Base-by-base conservation (phyloP, 1,140 invertebrate species). In the Hycleus cichorii region DNA sequence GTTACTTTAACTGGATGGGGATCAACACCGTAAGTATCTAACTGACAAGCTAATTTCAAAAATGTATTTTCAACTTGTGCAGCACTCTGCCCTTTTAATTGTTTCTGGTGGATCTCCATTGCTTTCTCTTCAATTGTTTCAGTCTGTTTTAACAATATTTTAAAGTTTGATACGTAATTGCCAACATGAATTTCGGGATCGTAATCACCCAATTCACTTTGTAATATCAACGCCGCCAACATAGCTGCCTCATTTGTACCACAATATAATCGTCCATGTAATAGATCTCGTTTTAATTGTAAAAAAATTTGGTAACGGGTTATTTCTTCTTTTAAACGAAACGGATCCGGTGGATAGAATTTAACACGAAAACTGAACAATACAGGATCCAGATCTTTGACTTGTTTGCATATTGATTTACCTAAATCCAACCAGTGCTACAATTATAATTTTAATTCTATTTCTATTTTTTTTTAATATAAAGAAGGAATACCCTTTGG, bases 21-120 rank as follows among this genome's bases (percentile, higher is more conserved):
- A 78, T 98, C 95, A 27, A 98, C 89, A 9, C 95, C 96, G 72
- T 98, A 98, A 0, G 95, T 97, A 69, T 97, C 95, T 39, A 98
- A 78, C 53, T 88, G 83, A 32, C 89, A 87, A 12, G 94, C 92
- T 67, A 93, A 87, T 74, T 87, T 89, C 27, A 96, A 79, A 73
- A 96, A 96, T 58, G 85, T 82, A 27, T 81, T 83, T 76, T 95
- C 93, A 3, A 91, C 87, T 70, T 88, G 85, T 58, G 84, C 80
- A 2, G 83, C 82, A 27, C 83, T 83, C 67, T 88, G 82, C 11
- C 85, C 85, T 68, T 86, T 85, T 7, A 90, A 77, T 54, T 84
- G 80, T 64, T 85, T 91, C 70, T 90, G 84, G 76, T 98, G 94
- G 49, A 93, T 76, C 64, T 95, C 91, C 77, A 88, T 86, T 42